Conservation (phyloP, 2,888 invertebrate species). For the Drepanosiphum platanoidis region DNA sequence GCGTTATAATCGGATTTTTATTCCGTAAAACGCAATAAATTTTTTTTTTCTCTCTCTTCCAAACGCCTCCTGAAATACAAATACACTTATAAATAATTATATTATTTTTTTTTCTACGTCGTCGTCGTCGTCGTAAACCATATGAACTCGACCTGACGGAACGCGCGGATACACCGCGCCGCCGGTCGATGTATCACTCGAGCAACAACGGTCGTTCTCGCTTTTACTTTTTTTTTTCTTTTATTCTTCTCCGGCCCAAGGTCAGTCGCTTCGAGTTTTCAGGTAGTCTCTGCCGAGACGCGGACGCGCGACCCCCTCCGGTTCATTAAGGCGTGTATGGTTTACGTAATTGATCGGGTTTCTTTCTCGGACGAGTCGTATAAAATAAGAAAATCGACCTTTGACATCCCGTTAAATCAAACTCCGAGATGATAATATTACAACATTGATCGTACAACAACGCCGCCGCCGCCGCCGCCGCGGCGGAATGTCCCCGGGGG, state of each 20-base stretch:
- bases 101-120: conserved; percentile 9
- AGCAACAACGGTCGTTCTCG: neutral
- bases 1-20: conserved; percentile 46
- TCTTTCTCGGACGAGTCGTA: neutral
- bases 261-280: neutral
- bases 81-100: neutral
- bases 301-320: neutral
- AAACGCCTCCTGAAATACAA: conserved; percentile 9
- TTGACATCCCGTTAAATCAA: neutral
- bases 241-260: neutral
- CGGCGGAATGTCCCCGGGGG: neutral
- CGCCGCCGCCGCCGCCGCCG: too few species aligned
- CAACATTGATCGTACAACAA: neutral
- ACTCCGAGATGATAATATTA: neutral
- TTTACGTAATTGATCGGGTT: neutral
- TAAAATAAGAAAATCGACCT: neutral
- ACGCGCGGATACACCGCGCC: neutral
- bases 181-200: neutral
- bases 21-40: conserved; percentile 31
- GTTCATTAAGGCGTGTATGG: neutral
- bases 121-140: conserved; percentile 50
- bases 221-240: conserved; percentile 48
- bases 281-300: neutral
- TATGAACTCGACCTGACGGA: neutral
- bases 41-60: too few species aligned